Base-by-base conservation (phyloP, 2,797 vertebrate species). In the Cyprinodon diabolis region DNA sequence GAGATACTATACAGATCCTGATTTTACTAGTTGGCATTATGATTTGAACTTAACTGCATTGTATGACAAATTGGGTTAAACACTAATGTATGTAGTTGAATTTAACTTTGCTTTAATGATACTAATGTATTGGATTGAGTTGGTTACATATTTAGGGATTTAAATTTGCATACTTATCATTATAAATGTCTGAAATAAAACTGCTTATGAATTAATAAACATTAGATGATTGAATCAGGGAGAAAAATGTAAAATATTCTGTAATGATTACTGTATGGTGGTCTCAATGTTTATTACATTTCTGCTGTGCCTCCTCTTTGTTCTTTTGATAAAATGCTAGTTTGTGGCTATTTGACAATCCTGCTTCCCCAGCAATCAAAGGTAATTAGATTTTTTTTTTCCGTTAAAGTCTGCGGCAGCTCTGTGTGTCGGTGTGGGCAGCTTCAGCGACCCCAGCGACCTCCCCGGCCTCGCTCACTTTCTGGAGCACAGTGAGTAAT, bases 391-490 rank as follows among this genome's bases (percentile, higher is more conserved):
- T 66, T 43, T 69, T 23, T 23, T 37, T 30, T 62, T 37, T 76
- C 69, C 77, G 82, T 89, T 88, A 86, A 90, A 99, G 97, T 97
- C 97, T 87, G 97, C 97, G 83, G 98, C 97, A 11, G 98, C 98
- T 4, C 94, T 99, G 77, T 99, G 98, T 87, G 91, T 99, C 75
- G 96, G 96, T 69, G 96, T 96, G 75, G 98, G 97, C 89, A 98
- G 97, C 93, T 99, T 99, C 94, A 97, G 96, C 75, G 98, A 99
- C 91, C 98, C 98, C 0, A 88, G 93, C 80, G 97, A 99, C 90
- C 95, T 99, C 68, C 98, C 97, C 0, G 98, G 98, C 86, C 95
- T 99, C 76, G 98, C 98, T 81, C 98, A 99, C 93, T 98, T 99
- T 92, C 94, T 99, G 91, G 98, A 99, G 86, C 98, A 99, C 86